Evolutionary conservation across 1,140 invertebrate genomes (phyloP).

Genomic region (Vanessa atalanta): DNA sequence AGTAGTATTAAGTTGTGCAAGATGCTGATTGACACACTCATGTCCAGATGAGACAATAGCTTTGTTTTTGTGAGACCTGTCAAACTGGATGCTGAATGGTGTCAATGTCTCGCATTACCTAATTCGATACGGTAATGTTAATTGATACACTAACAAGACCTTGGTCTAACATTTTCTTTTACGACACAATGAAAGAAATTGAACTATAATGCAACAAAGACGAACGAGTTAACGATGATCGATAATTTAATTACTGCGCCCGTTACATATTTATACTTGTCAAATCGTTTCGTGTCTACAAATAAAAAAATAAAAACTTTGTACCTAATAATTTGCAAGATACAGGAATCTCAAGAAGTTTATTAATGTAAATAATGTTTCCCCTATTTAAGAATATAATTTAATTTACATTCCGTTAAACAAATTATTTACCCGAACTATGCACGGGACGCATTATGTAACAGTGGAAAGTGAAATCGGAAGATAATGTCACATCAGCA

Average conservation of each 20-base stretch:
- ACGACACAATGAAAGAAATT: neutral
- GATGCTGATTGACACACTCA: slow-evolving; percentile 14
- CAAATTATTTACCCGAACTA: neutral
- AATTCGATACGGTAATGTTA: slow-evolving; percentile 20
- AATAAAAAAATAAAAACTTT: too few species aligned
- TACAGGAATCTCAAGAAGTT: too few species aligned
- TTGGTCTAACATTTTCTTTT: slow-evolving; percentile 8
- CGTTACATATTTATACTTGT: too few species aligned
- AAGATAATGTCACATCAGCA: slow-evolving; percentile 48
- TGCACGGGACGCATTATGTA: slow-evolving; percentile 37
- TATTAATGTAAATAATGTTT: too few species aligned
- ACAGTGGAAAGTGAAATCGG: slow-evolving; percentile 50
- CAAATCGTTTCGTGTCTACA: too few species aligned
- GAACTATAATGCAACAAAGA: too few species aligned
- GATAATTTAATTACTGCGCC: too few species aligned
- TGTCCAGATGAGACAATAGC: slow-evolving; percentile 20
- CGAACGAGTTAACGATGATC: too few species aligned
- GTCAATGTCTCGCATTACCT: slow-evolving; percentile 25
- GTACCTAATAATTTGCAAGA: too few species aligned
- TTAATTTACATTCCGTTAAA: neutral
- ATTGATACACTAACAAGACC: slow-evolving; percentile 13
- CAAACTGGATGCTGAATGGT: slow-evolving; percentile 22
- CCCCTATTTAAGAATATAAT: too few species aligned
- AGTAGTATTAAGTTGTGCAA: neutral
- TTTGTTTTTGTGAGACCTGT: slow-evolving; percentile 18